Percentiles rank a stretch among this genome's conserved stretches.
Evolutionary conservation across 2,888 invertebrate species (phyloP).

Genomic region (Hirtodrosophila duncani): DNA sequence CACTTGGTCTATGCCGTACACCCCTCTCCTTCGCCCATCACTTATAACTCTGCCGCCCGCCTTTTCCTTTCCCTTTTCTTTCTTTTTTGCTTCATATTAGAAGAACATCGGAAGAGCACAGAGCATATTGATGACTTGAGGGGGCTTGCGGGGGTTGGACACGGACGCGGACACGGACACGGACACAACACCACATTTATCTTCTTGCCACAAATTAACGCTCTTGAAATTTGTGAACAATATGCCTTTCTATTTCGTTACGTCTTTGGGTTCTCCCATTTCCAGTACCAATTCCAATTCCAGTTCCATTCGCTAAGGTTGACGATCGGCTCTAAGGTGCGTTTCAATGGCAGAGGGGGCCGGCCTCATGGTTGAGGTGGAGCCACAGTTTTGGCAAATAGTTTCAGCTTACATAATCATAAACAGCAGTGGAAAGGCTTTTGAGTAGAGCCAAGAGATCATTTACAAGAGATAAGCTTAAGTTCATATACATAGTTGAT

Average conservation of each 20-base stretch:
- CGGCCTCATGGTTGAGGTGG: slow-evolving; percentile 1
- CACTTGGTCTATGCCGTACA: no score
- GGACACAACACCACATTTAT: slow-evolving; percentile 52
- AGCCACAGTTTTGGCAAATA: no score
- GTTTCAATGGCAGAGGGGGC: slow-evolving; percentile 26
- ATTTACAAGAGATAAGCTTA: no score
- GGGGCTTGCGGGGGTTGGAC: slow-evolving; percentile 1
- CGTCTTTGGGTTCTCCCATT: slow-evolving; percentile 4
- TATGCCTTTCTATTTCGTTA: slow-evolving; percentile 36
- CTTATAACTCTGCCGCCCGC: slow-evolving; percentile 1
- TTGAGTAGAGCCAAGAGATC: no score
- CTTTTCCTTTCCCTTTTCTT: neutral
- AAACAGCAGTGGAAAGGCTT: no score
- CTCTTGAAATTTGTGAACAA: slow-evolving; percentile 39
- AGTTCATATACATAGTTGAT: no score
- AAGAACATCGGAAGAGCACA: slow-evolving; percentile 12
- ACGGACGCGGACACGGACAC: slow-evolving; percentile 5
- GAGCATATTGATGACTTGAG: no score
- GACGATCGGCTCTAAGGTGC: slow-evolving; percentile 19
- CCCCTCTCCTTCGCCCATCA: neutral
- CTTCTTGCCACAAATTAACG: slow-evolving; percentile 59
- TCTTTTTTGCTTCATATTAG: slow-evolving; percentile 15
- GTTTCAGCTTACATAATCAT: no score
- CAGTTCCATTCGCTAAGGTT: slow-evolving; percentile 5
- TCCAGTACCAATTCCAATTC: neutral